Conservation (phyloP, 2,113 vertebrate genomes). For the Eulemur rufifrons region DNA sequence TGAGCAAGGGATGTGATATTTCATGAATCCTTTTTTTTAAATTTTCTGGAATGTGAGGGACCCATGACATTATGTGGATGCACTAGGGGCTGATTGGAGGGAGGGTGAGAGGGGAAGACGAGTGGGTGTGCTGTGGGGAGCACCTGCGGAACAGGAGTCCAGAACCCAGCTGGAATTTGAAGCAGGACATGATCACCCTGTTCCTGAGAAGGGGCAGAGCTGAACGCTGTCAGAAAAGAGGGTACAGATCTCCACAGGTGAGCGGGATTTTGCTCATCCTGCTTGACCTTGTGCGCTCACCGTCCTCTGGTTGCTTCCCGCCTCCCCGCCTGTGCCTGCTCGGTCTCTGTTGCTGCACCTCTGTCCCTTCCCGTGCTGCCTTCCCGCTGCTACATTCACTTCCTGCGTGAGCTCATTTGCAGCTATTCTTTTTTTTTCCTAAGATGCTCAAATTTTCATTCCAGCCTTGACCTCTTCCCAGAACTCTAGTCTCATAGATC, state of each 20-base stretch:
- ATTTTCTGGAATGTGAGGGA: not conserved
- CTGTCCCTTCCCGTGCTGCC: not conserved
- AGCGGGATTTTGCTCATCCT: not conserved
- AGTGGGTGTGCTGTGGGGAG: too few species aligned
- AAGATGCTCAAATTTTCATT: conserved; percentile 53
- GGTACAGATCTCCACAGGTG: not conserved
- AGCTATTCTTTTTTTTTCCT: conserved; percentile 9
- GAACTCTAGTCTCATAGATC: conserved; percentile 64
- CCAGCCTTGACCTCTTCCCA: conserved; percentile 63
- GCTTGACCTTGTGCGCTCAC: accelerated
- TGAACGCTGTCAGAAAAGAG: not conserved
- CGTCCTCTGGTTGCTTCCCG: not conserved
- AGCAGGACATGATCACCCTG: not conserved
- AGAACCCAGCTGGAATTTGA: not conserved
- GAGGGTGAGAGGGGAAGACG: not conserved
- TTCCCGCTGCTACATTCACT: not conserved
- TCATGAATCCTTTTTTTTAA: not conserved
- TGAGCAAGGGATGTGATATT: not conserved
- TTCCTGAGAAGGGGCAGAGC: not conserved
- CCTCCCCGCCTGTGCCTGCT: not conserved
- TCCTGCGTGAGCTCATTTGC: conserved; percentile 32
- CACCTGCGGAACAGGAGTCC: too few species aligned
- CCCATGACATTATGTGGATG: not conserved
- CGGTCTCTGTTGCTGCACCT: not conserved
- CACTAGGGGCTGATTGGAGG: not conserved